Percentiles rank a stretch among this genome's conserved stretches.
Conservation (phyloP, 2,888 invertebrate genomes). For the Diachrysia chrysitis region DNA sequence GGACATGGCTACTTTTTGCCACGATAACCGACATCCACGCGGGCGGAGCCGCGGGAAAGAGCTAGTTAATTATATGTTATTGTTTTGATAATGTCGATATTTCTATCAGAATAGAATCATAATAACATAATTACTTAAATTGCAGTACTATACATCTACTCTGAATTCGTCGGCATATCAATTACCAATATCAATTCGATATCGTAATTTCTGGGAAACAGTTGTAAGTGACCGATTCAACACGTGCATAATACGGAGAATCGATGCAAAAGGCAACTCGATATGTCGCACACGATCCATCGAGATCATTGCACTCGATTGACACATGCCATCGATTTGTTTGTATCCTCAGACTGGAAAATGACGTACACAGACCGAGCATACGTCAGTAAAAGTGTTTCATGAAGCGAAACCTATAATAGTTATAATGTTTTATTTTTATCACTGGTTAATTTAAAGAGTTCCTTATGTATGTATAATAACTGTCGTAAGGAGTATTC, state of each 20-base stretch:
- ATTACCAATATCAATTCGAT: conserved; percentile 30
- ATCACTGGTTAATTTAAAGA: no score
- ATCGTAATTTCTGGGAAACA: conserved; percentile 62
- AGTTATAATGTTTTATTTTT: no score
- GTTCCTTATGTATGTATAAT: no score
- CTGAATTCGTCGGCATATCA: conserved; percentile 14
- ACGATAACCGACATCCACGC: no score
- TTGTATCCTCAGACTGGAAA: conserved; percentile 10
- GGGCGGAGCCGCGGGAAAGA: no score
- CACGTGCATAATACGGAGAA: conserved; percentile 59
- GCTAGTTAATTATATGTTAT: no score
- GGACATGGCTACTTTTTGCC: no score
- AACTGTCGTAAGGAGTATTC: no score
- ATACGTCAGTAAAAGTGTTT: no score
- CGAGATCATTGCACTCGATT: conserved; percentile 58
- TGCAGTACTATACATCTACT: conserved; percentile 13
- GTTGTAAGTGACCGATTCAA: conserved; percentile 31
- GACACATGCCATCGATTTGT: conserved; percentile 36
- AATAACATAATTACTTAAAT: not conserved
- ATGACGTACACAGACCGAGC: not conserved
- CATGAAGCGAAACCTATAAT: no score
- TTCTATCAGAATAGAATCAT: not conserved
- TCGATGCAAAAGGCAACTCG: conserved; percentile 54
- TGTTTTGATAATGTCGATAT: no score
- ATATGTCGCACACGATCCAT: conserved; percentile 42